Evolutionary conservation across 2,888 invertebrate species (phyloP), one percentile per base, ranked within the genome.

Genomic region (Trissolcus japonicus): DNA sequence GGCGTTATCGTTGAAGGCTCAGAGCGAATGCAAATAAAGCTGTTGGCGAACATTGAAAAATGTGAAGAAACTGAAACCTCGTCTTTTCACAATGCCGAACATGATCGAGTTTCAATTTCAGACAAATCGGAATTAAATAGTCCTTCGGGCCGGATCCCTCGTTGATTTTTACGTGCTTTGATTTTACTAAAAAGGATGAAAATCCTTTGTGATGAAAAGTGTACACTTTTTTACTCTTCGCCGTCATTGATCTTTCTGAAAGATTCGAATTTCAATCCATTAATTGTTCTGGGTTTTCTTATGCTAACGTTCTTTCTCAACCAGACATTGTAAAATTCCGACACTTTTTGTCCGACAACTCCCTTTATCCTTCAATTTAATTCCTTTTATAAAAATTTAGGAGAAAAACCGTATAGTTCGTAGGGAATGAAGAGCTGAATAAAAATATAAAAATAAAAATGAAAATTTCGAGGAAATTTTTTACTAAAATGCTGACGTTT

Each of bases 21-120:
- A 3, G 35, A 63, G 69, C 62, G 57, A 74, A 74, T 67, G 74
- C 67, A 67, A 74, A 67, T 67, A 62, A 74, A 67, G 62, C 57
- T 43, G 67, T 74, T 60, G 35, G 62, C 35, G 46, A 57, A 57
- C 62, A 40, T 46, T 63, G 62, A 59, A 63, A 48, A 75, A 69
- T 53, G 65, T 59, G 11, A 29, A 25, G 19, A 35, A 54, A 43
- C 56, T 68, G 54, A 40, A 65, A 66, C 54, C 50, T 16, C 57
- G 16, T 71, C 69, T 76, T 66, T 72, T 40, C 54, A 35, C 46
- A n/a, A 48, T 4, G 19, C 41, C 35, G 63, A 54, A 60, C 56
- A 53, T 43, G 72, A 43, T 65, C 57, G 65, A 53, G 59, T 65
- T 59, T 72, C 72, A 54, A 69, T 57, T 62, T 60, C 25, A 53